These are phyloP conservation scores for Pluvialis apricaria DNA, from an alignment of 2,113 vertebrate genomes.

Conservation along the genomic window DNA sequence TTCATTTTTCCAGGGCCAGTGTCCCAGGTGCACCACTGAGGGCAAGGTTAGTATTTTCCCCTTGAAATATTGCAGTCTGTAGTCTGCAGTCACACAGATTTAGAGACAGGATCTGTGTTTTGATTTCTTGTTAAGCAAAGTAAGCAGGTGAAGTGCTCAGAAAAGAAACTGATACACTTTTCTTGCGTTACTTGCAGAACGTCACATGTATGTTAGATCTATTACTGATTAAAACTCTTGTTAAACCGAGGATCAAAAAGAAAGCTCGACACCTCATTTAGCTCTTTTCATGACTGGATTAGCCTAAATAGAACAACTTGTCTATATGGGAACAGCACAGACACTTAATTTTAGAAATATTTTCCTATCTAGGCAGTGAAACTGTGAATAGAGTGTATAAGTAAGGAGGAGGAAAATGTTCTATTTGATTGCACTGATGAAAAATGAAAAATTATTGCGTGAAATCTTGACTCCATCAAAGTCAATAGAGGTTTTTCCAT, in stretches of 20 bases:
- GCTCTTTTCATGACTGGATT: constrained; percentile 55
- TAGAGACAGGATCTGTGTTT: constrained; percentile 28
- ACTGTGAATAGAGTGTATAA: background rate
- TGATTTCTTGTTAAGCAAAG: constrained; percentile 55
- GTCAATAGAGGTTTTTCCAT: background rate
- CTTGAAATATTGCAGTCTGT: background rate
- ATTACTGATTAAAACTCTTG: constrained; percentile 71
- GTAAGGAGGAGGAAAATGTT: background rate
- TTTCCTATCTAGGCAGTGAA: background rate
- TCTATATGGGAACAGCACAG: background rate
- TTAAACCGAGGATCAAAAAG: constrained; percentile 65
- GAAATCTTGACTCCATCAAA: background rate
- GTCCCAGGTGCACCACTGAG: background rate
- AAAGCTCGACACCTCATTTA: constrained; percentile 54
- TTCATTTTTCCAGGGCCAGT: background rate
- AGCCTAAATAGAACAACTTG: constrained; percentile 47
- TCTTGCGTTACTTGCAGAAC: background rate
- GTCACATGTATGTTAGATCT: constrained; percentile 28
- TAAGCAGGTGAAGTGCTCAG: constrained; percentile 23
- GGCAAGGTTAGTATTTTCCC: background rate
- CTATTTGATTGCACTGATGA: background rate
- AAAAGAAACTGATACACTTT: constrained; percentile 1
- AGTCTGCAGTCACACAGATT: background rate
- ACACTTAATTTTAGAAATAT: background rate
- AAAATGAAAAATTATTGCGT: background rate